These are phyloP conservation scores for Denticeps clupeoides DNA, from an alignment of 2,797 vertebrate genomes.

Conservation along the genomic window DNA sequence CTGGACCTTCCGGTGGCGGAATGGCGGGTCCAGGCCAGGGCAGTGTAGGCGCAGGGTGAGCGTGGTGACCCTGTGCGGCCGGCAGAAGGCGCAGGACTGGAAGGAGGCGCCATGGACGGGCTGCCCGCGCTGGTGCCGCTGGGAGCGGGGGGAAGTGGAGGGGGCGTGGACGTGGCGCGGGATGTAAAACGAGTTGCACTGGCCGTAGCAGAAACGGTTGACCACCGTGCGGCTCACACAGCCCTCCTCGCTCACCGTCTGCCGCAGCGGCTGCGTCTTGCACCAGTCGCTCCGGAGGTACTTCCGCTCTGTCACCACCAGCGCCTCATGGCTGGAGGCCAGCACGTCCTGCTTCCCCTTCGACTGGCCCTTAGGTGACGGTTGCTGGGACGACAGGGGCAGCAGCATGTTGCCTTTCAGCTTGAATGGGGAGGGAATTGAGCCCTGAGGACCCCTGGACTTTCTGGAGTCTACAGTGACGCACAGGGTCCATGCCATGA, in stretches of 20 bases:
- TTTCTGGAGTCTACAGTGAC: conserved; percentile 57
- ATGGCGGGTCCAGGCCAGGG: conserved; percentile 81
- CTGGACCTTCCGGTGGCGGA: conserved; percentile 84
- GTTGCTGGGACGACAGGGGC: conserved; percentile 51
- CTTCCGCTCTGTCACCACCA: conserved; percentile 90
- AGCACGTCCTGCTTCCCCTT: conserved; percentile 73
- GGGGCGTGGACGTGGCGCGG: conserved; percentile 72
- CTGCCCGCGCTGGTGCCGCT: not conserved
- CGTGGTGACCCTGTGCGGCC: conserved; percentile 85
- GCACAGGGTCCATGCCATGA: conserved; percentile 68
- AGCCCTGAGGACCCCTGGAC: conserved; percentile 66
- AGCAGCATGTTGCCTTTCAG: conserved; percentile 66
- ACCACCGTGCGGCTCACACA: conserved; percentile 86
- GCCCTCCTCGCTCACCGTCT: conserved; percentile 88
- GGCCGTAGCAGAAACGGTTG: conserved; percentile 97
- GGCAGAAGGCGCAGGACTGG: conserved; percentile 94
- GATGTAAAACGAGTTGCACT: conserved; percentile 99
- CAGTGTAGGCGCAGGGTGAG: conserved; percentile 86
- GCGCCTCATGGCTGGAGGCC: conserved; percentile 87
- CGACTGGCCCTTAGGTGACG: conserved; percentile 50
- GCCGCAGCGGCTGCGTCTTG: conserved; percentile 90
- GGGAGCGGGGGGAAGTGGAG: conserved; percentile 4
- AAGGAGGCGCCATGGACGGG: conserved; percentile 75
- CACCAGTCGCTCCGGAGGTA: conserved; percentile 98
- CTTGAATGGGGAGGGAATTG: conserved; percentile 88